Percentiles rank a stretch among this genome's conserved stretches.
These are phyloP conservation scores for Synanthedon vespiformis DNA, from an alignment of 2,888 invertebrate species.

Conservation along the genomic window DNA sequence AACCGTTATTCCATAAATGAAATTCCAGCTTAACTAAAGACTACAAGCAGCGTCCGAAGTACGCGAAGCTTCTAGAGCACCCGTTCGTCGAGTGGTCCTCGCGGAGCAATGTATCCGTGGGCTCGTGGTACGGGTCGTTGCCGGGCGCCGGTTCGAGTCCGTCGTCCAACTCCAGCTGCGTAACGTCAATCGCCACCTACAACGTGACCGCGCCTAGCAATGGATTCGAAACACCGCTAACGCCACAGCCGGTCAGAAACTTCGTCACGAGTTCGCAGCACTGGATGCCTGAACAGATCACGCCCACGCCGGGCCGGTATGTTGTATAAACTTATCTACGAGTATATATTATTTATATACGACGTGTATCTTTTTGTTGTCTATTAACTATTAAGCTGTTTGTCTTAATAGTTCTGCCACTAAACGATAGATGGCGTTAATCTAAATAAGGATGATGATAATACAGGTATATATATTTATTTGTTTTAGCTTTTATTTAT, in stretches of 20 bases:
- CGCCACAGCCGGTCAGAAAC: constrained; percentile 52
- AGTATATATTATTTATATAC: too few species aligned
- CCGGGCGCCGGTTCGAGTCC: constrained; percentile 9
- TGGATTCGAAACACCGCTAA: constrained; percentile 34
- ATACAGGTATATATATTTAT: too few species aligned
- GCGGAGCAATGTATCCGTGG: constrained; percentile 77
- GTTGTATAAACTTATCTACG: neutral
- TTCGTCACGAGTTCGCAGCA: constrained; percentile 48
- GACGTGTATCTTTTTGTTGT: too few species aligned
- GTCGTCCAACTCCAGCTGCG: neutral
- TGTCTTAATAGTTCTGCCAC: too few species aligned
- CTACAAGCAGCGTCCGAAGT: constrained; percentile 93
- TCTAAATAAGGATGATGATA: too few species aligned
- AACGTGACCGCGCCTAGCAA: constrained; percentile 4
- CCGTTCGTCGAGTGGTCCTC: constrained; percentile 88
- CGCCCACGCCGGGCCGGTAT: constrained; percentile 52
- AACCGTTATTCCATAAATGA: neutral
- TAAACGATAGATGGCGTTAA: too few species aligned
- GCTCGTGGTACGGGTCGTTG: constrained; percentile 81
- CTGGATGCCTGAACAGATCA: constrained; percentile 53
- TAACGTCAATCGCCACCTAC: constrained; percentile 10
- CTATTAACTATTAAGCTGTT: too few species aligned
- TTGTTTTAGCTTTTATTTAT: too few species aligned
- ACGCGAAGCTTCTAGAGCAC: constrained; percentile 89
- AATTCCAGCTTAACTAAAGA: constrained; percentile 89